phyloP scores from a whole-genome alignment of 2,113 vertebrate genomes.

The Pedetes capensis region DNA sequence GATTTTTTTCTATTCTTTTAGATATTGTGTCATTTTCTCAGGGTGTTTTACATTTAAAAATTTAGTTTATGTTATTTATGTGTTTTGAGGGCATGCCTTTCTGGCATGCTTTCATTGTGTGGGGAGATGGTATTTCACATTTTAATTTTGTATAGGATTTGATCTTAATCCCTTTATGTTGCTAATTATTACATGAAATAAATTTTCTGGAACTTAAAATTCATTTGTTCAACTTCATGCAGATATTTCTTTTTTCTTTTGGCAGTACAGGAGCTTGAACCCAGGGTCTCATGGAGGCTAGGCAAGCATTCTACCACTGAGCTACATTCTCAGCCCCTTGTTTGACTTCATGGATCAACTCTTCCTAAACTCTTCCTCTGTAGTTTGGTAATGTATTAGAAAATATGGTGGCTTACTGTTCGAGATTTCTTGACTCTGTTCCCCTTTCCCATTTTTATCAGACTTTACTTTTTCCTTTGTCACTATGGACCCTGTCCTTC shows the following conservation, averaged over 20 bases:
- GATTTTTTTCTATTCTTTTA: background rate
- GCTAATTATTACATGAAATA: background rate
- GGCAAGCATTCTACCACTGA: too few species aligned
- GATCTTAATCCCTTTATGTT: background rate
- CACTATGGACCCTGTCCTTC: background rate
- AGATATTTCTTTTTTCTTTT: too few species aligned
- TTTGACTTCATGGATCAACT: too few species aligned
- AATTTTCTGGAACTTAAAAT: background rate
- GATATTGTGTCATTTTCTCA: background rate
- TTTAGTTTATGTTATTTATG: constrained; percentile 2
- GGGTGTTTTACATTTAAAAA: background rate
- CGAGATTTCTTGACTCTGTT: background rate
- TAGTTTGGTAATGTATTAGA: background rate
- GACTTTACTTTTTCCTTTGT: background rate
- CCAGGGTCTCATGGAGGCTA: too few species aligned
- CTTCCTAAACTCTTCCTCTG: background rate
- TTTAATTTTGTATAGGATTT: background rate
- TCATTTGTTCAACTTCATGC: background rate
- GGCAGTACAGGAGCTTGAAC: too few species aligned
- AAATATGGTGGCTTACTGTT: background rate
- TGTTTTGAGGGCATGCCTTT: background rate
- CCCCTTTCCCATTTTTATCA: background rate
- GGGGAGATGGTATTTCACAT: background rate
- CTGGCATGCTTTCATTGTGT: background rate
- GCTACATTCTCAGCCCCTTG: too few species aligned